Percentiles rank a stretch among this genome's conserved stretches.
These are phyloP conservation scores for Mus spretus DNA, from an alignment of 2,797 vertebrate species.

Conservation along the genomic window DNA sequence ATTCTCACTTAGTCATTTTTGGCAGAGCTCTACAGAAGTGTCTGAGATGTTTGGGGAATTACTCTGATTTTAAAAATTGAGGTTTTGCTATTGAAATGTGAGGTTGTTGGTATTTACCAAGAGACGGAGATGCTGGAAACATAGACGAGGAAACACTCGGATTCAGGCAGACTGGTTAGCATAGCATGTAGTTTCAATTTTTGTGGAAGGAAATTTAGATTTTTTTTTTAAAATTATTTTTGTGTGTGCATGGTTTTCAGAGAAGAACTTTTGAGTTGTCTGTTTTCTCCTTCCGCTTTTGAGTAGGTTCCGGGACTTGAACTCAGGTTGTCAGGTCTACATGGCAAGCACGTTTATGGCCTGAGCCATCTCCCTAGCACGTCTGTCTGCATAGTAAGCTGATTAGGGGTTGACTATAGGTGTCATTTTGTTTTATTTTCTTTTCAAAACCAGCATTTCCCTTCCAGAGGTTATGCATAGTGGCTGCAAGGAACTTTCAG, in stretches of 20 bases:
- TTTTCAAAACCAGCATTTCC: slow-evolving; percentile 36
- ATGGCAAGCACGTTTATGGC: background rate
- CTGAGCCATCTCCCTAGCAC: background rate
- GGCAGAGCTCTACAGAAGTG: slow-evolving; percentile 15
- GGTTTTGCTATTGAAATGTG: background rate
- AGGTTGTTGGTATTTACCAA: slow-evolving; percentile 41
- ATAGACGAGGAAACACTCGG: background rate
- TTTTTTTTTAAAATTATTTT: background rate
- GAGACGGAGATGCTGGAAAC: slow-evolving; percentile 1
- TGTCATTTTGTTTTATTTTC: background rate
- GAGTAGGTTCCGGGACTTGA: background rate
- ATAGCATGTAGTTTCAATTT: background rate
- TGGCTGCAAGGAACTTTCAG: background rate
- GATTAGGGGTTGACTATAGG: background rate
- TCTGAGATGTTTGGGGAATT: slow-evolving; percentile 33
- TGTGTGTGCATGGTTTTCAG: background rate
- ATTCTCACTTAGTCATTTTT: slow-evolving; percentile 65
- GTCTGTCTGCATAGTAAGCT: background rate
- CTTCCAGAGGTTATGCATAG: background rate
- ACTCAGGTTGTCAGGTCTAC: background rate
- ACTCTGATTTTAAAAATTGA: slow-evolving; percentile 32
- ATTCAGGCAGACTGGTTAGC: slow-evolving; percentile 47
- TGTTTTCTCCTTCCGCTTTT: background rate
- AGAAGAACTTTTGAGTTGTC: background rate
- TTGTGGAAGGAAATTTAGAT: slow-evolving; percentile 49